Evolutionary conservation across 2,113 vertebrate species (phyloP).

Genomic region (Ageneiosus marmoratus): DNA sequence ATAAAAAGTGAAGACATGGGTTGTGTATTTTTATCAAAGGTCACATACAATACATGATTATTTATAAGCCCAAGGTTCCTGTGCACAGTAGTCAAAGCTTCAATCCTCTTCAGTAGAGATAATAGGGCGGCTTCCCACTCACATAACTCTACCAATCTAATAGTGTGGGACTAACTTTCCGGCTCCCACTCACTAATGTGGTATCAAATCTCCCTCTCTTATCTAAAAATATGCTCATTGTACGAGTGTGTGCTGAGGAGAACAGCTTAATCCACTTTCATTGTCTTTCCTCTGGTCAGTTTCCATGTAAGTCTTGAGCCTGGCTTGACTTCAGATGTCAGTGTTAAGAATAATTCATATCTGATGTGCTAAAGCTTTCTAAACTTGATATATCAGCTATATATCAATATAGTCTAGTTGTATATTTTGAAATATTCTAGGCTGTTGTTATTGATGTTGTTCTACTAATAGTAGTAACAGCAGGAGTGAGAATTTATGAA

Average conservation of each 20-base stretch:
- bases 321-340: slow-evolving; percentile 6
- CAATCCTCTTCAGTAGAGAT: slow-evolving; percentile 38
- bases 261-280: slow-evolving; percentile 58
- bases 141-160: slow-evolving; percentile 61
- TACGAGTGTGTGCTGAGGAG: slow-evolving; percentile 43
- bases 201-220: slow-evolving; percentile 63
- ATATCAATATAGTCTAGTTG: too few species aligned
- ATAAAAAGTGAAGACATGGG: background rate
- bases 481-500: background rate
- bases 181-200: slow-evolving; percentile 55
- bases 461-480: background rate
- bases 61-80: slow-evolving; percentile 39
- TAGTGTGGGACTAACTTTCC: slow-evolving; percentile 59
- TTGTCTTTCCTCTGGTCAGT: slow-evolving; percentile 40
- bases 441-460: background rate
- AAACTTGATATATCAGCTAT: background rate
- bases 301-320: background rate
- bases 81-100: slow-evolving; percentile 15
- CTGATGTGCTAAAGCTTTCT: background rate
- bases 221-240: slow-evolving; percentile 64
- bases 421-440: background rate
- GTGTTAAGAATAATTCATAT: slow-evolving; percentile 10
- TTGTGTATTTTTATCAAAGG: slow-evolving; percentile 26
- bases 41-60: slow-evolving; percentile 20
- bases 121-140: slow-evolving; percentile 55